Base-by-base conservation (phyloP, 2,888 invertebrate species). In the Polymixis lichenea region DNA sequence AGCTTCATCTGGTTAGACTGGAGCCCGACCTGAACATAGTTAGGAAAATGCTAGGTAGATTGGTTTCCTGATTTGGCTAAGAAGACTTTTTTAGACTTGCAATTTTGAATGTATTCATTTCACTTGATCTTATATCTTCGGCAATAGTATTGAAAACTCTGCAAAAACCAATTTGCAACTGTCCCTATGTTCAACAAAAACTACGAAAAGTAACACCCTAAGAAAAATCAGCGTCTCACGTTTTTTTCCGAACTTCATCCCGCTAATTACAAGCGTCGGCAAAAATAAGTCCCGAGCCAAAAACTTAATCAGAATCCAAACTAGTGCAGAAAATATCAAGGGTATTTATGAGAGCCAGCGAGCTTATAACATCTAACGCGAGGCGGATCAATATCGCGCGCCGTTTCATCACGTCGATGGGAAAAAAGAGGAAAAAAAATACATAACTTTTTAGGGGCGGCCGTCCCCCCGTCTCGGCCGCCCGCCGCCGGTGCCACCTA, bases 391-490 rank as follows among this genome's bases (percentile, higher is more conserved):
- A 96, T 96, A 96, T 93, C 91, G 92, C 92, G 89, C 93, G 94
- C 94, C 92, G 94, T 95, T 95, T 95, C 95, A 95, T 95, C 95
- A 95, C 95, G 94, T 95, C 95, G 94, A 96, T 95, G 93, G 92
- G 95, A 95, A 96, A 96, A 96, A 96, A 95, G 95, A 94, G 94
- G 94, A 94, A 95, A 96, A 95, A 95, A 96, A 96, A 96, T 96
- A 96, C 94, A 96, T 96, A 95, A 96, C 96, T 96, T 96, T 96
- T 96, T 96, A 96, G 96, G 96, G 95, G 96, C 93, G 92, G 93
- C 90, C 91, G 85, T 90, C 92, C 92, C 90, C 92, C 91, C 91
- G 86, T 88, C 87, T 64, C 78, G 69, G 72, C 80, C 75, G 66
- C 83, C 84, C 77, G 87, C 83, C 85, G 83, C 84, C 91, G 87